Conservation (phyloP, 2,113 vertebrate species). For the Cervus canadensis region DNA sequence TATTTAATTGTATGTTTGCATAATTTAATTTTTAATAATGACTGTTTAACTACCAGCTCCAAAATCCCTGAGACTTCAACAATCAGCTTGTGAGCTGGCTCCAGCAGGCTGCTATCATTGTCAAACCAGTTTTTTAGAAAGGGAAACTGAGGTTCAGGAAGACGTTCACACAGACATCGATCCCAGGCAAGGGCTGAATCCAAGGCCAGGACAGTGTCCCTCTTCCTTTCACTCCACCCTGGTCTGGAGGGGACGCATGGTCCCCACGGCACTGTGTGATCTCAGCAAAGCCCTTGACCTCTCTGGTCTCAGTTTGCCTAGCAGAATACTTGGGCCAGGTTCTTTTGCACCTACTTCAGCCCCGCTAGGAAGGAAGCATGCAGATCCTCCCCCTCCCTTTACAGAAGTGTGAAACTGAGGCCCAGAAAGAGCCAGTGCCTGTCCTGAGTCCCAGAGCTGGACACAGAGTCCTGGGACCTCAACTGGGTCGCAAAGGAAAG, state of each 20-base stretch:
- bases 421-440: background rate
- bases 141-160: background rate
- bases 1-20: background rate
- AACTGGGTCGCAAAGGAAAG: background rate
- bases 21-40: conserved; percentile 21
- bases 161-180: background rate
- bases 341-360: background rate
- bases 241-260: background rate
- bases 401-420: background rate
- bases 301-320: background rate
- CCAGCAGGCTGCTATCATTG: background rate
- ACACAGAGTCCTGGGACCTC: background rate
- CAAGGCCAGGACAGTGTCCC: background rate
- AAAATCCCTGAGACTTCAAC: background rate
- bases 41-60: background rate
- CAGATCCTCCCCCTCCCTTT: background rate
- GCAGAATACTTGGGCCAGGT: background rate
- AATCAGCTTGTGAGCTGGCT: background rate
- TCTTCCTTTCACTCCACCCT: background rate
- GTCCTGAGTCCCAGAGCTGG: background rate
- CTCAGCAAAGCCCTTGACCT: background rate
- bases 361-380: background rate
- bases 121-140: background rate
- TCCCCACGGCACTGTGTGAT: background rate
- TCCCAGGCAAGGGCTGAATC: background rate